A percentile compares a stretch with the other conserved stretches of the same genome.
Evolutionary conservation across 1,140 invertebrate genomes (phyloP).

Genomic region (Cotesia typhae): DNA sequence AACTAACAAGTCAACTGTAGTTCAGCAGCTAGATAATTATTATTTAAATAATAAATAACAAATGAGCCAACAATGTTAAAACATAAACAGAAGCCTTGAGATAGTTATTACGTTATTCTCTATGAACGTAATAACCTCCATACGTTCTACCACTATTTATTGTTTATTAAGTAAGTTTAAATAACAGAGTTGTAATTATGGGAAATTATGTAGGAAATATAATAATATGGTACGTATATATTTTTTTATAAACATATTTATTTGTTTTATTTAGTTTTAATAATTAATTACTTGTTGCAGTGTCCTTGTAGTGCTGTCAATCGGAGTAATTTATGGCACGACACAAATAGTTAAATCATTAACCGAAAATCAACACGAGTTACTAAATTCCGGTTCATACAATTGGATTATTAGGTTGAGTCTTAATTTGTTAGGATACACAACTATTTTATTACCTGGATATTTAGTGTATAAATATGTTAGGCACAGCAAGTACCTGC

Average conservation of each 20-base stretch:
- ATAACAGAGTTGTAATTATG: slow-evolving; percentile 51
- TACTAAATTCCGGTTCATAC: slow-evolving; percentile 62
- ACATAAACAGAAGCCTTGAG: too few relatives aligned
- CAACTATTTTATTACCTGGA: slow-evolving; percentile 86
- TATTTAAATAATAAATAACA: too few relatives aligned
- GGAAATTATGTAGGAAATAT: slow-evolving; percentile 61
- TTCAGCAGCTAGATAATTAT: too few relatives aligned
- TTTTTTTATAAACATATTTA: slow-evolving; percentile 23
- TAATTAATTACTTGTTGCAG: slow-evolving; percentile 54
- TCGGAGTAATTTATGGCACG: slow-evolving; percentile 66
- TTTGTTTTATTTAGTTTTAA: slow-evolving; percentile 24
- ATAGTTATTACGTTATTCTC: too few relatives aligned
- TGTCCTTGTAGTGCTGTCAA: slow-evolving; percentile 62
- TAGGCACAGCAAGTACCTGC: slow-evolving; percentile 80
- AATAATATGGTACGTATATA: slow-evolving; percentile 60
- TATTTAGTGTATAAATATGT: slow-evolving; percentile 87
- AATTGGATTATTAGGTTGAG: slow-evolving; percentile 81
- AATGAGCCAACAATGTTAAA: too few relatives aligned
- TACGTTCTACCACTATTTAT: neutral
- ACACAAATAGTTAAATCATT: slow-evolving; percentile 67
- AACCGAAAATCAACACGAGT: slow-evolving; percentile 61
- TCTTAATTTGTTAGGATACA: slow-evolving; percentile 89
- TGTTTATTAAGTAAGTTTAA: slow-evolving; percentile 20
- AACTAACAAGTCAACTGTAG: neutral
- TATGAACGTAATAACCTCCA: slow-evolving; percentile 15